A percentile compares a stretch with the other conserved stretches of the same genome.
phyloP scores from a whole-genome alignment of 1,140 invertebrate species.

The Drosophila sp. region DNA sequence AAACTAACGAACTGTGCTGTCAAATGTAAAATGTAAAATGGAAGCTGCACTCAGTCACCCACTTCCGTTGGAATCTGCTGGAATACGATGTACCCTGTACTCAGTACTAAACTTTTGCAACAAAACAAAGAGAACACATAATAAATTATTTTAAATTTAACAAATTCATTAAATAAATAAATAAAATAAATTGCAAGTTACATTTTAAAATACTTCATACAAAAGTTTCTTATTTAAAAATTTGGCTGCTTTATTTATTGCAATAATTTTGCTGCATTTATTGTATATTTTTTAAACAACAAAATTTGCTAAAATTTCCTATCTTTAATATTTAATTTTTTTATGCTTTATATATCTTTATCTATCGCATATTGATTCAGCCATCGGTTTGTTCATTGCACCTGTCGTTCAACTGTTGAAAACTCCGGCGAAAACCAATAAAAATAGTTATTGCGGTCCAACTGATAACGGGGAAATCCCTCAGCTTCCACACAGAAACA shows the following conservation, averaged over 20 bases:
- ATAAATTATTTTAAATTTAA: too few relatives aligned
- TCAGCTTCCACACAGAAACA: not conserved
- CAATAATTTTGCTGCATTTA: too few relatives aligned
- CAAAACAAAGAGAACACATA: too few relatives aligned
- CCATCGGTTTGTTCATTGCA: conserved; percentile 23
- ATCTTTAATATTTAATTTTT: not conserved
- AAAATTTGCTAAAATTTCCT: too few relatives aligned
- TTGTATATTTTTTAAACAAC: too few relatives aligned
- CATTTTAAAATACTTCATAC: too few relatives aligned
- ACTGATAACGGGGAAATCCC: conserved; percentile 56
- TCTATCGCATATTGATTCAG: conserved; percentile 18
- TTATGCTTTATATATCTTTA: not conserved
- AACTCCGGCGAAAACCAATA: conserved; percentile 62
- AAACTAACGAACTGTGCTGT: not conserved
- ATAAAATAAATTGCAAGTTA: too few relatives aligned
- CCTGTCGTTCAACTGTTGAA: conserved; percentile 58
- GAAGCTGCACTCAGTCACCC: not conserved
- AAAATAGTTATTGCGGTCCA: conserved; percentile 44
- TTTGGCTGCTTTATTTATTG: too few relatives aligned
- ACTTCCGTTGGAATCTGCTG: not conserved
- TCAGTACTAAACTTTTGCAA: too few relatives aligned
- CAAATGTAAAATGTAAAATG: too few relatives aligned
- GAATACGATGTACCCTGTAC: not conserved
- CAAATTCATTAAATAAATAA: too few relatives aligned
- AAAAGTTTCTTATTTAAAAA: too few relatives aligned